These are phyloP conservation scores for Thermophis baileyi DNA, from an alignment of 2,113 vertebrate species.

Conservation along the genomic window DNA sequence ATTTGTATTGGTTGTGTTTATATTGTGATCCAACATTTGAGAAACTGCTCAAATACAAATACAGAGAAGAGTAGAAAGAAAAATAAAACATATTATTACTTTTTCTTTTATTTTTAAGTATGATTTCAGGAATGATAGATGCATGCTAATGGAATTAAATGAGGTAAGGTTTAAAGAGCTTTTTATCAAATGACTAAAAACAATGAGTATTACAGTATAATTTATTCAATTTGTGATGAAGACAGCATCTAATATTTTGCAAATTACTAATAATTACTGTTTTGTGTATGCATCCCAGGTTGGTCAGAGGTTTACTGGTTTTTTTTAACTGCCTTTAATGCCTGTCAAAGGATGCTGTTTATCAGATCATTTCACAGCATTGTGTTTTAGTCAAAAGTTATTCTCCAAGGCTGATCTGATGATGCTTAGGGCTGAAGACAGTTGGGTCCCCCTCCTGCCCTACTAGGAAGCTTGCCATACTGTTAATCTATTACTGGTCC, in stretches of 20 bases:
- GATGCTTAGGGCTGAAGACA: neutral
- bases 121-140: neutral
- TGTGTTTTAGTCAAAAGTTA: neutral
- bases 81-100: neutral
- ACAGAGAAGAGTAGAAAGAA: neutral
- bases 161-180: neutral
- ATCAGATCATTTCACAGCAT: neutral
- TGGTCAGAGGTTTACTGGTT: neutral
- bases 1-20: constrained; percentile 5
- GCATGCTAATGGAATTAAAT: neutral
- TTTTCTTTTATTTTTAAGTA: neutral
- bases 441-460: neutral
- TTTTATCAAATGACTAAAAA: accelerated
- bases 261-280: neutral
- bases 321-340: neutral
- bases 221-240: neutral
- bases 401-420: neutral
- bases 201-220: neutral
- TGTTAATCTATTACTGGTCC: neutral
- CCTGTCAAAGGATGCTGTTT: neutral
- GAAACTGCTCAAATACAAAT: neutral
- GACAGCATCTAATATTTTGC: neutral
- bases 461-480: neutral
- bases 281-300: neutral
- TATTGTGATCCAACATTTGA: neutral